Evolutionary conservation across 2,888 invertebrate genomes (phyloP).

Genomic region (Rotaria socialis): DNA sequence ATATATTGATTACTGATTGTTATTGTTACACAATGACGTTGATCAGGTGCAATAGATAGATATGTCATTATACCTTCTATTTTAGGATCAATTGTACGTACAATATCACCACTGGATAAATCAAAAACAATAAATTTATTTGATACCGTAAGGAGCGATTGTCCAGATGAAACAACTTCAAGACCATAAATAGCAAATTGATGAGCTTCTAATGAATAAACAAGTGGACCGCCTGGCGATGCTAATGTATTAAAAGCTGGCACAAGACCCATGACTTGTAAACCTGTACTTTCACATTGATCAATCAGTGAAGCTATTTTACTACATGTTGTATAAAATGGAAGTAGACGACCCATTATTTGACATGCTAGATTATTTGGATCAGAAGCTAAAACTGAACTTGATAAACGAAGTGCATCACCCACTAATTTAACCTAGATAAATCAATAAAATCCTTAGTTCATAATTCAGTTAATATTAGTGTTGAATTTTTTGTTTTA

Average conservation of each 20-base stretch:
- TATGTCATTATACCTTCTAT: constrained; percentile 88
- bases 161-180: constrained; percentile 38
- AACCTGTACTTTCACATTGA: constrained; percentile 84
- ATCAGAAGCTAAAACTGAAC: constrained; percentile 82
- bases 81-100: constrained; percentile 67
- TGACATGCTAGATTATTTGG: constrained; percentile 94
- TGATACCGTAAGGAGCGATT: constrained; percentile 79
- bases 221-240: constrained; percentile 95
- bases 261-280: constrained; percentile 79
- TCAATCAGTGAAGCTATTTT: constrained; percentile 79
- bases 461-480: constrained; percentile 60
- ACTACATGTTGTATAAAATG: constrained; percentile 71
- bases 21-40: constrained; percentile 88
- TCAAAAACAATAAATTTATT: constrained; percentile 96
- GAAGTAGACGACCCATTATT: constrained; percentile 81
- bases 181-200: constrained; percentile 72
- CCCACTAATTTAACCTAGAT: constrained; percentile 67
- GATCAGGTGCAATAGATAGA: constrained; percentile 83
- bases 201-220: constrained; percentile 95
- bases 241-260: constrained; percentile 92
- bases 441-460: constrained; percentile 69
- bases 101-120: constrained; percentile 85
- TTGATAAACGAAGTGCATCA: constrained; percentile 83
- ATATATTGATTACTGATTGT: constrained; percentile 92
- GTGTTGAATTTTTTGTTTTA: constrained; percentile 51